Base-by-base conservation (phyloP, 64 coral and sea anemone species). In the Acropora tenuis region DNA sequence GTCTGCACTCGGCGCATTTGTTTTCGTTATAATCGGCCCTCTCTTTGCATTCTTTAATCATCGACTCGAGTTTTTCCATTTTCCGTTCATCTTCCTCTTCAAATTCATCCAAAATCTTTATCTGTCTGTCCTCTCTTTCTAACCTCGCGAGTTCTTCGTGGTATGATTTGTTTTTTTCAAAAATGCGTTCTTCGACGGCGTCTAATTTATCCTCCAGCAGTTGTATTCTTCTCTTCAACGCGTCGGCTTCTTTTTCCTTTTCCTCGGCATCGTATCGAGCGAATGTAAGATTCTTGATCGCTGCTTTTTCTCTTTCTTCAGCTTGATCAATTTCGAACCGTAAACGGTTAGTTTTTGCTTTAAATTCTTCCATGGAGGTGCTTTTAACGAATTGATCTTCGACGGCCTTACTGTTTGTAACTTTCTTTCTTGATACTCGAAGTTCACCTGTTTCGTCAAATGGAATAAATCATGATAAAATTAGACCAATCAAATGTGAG, bases 281-380 rank as follows among this genome's bases (percentile, higher is more conserved):
- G 40, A 66, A 73, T 16, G 3, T 60, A 0, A 93, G 45, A 15
- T 87, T 87, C 55, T 93, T 87, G 6, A 49, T 69, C 0, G 91
- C 91, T 6, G 58, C n/a, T 41, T 78, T 87, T 61, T 93, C 91
- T 5, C 83, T 48, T 44, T 93, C 55, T 6, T 93, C 91, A 3
- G 86, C 42, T 53, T 87, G 74, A 3, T 93, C 91, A 30, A 93
- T 86, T 49, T 93, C 74, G n/a, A 87, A 48, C 69, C 77, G 65
- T 40, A 87, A 16, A 18, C 45, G 52, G 43, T 48, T 67, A 5
- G 75, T 93, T 93, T 93, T 93, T 19, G 69, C 83, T 53, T 86
- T 86, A 41, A 93, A 87, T 80, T 93, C 86, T 73, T 93, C 91
- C 91, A 93, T 93, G 69, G 10, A 80, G 20, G 3, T n/a, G 17